Percentiles rank a stretch among this genome's conserved stretches.
These are phyloP conservation scores for Falco berigora DNA, from an alignment of 2,797 vertebrate genomes.

Conservation along the genomic window DNA sequence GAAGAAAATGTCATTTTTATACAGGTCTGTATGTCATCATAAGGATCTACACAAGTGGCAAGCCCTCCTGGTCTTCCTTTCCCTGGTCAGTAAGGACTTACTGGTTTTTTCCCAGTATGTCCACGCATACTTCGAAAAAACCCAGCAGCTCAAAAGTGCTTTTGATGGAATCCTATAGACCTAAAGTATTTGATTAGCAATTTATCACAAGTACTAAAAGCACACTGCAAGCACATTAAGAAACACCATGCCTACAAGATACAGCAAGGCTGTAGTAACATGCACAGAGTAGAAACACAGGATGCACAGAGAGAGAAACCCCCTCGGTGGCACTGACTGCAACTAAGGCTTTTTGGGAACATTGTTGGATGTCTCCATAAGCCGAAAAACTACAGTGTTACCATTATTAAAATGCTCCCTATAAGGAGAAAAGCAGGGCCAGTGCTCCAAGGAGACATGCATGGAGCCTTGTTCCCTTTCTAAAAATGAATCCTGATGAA, in stretches of 20 bases:
- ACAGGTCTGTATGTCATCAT: neutral
- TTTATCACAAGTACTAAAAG: neutral
- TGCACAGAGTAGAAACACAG: neutral
- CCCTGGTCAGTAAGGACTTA: neutral
- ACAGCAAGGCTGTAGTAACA: neutral
- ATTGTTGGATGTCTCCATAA: neutral
- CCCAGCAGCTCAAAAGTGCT: neutral
- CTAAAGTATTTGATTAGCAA: neutral
- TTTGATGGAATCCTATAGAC: neutral
- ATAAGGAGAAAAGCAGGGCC: neutral
- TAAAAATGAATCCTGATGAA: constrained; percentile 39
- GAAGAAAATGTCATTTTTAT: neutral
- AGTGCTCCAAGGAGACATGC: neutral
- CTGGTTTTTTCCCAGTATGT: neutral
- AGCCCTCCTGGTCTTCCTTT: neutral
- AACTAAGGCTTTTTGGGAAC: neutral
- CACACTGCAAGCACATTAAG: neutral
- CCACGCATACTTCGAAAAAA: neutral
- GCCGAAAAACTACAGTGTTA: neutral
- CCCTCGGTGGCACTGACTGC: neutral
- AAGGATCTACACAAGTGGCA: neutral
- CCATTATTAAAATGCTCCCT: neutral
- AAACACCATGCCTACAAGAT: neutral
- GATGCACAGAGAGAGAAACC: neutral
- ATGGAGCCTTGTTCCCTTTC: neutral